These are phyloP conservation scores for Oncorhynchus gorbuscha DNA, from an alignment of 2,113 vertebrate genomes.

Conservation along the genomic window DNA sequence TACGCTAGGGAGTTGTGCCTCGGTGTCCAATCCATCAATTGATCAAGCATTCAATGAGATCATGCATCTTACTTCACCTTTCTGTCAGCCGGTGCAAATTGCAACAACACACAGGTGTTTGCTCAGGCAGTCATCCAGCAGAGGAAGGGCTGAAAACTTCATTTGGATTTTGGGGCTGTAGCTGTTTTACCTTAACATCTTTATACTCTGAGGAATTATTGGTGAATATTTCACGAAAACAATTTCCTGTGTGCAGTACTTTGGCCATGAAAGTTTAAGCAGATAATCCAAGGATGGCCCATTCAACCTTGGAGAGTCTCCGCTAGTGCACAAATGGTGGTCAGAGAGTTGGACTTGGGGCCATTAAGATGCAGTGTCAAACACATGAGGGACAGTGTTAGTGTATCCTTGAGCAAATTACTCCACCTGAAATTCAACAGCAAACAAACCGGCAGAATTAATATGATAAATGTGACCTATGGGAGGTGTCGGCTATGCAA, in stretches of 20 bases:
- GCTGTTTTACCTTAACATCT: too few relatives aligned
- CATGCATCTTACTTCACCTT: constrained; percentile 60
- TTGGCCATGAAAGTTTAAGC: too few relatives aligned
- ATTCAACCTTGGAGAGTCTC: not conserved
- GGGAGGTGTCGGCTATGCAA: constrained; percentile 7
- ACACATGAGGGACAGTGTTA: not conserved
- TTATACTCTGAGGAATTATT: too few relatives aligned
- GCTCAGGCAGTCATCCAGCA: too few relatives aligned
- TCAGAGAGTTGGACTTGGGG: not conserved
- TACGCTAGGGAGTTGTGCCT: constrained; percentile 50
- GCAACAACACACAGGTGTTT: not conserved
- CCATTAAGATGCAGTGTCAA: not conserved
- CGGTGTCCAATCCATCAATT: constrained; percentile 66
- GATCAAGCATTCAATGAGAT: constrained; percentile 56
- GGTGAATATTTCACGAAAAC: too few relatives aligned
- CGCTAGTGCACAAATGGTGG: not conserved
- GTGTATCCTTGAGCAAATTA: not conserved
- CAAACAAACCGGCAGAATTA: constrained; percentile 16
- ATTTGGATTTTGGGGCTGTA: too few relatives aligned
- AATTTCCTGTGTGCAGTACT: too few relatives aligned
- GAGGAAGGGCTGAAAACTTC: too few relatives aligned
- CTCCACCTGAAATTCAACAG: not conserved
- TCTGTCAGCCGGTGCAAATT: constrained; percentile 19
- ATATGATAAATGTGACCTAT: constrained; percentile 46
- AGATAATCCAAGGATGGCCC: not conserved